These are phyloP conservation scores for Sceloporus undulatus DNA, from an alignment of 2,113 vertebrate species.

Conservation along the genomic window DNA sequence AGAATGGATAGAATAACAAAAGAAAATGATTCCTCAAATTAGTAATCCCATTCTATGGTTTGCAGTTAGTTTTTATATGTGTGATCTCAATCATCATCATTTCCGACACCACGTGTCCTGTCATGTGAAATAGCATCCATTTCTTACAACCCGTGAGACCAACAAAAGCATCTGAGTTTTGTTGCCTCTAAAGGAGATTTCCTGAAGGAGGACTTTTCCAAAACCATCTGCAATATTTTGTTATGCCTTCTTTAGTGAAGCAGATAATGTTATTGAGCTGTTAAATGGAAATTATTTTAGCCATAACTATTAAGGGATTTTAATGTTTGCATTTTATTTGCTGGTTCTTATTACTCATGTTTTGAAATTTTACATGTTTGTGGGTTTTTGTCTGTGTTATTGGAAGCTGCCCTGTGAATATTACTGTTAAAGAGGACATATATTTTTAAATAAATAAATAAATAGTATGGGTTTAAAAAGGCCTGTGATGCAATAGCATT, in stretches of 20 bases:
- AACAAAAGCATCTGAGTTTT: neutral
- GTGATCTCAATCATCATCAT: neutral
- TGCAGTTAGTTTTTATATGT: neutral
- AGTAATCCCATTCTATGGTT: neutral
- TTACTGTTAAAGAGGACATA: no score
- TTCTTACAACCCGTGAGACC: neutral
- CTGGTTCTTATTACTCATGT: no score
- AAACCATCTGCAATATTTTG: neutral
- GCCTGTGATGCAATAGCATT: no score
- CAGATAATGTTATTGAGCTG: neutral
- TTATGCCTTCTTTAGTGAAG: neutral
- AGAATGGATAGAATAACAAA: neutral
- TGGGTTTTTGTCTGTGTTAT: no score
- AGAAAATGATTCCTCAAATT: neutral
- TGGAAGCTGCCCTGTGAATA: no score
- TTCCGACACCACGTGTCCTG: neutral
- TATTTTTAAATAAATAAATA: no score
- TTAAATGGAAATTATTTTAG: no score
- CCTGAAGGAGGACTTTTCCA: neutral
- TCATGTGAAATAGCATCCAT: neutral
- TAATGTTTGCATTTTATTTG: no score
- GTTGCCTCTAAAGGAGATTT: neutral
- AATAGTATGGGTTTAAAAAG: no score
- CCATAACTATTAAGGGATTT: no score
- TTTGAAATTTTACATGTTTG: no score